Evolutionary conservation across 2,113 vertebrate genomes (phyloP).

Genomic region (Tenrec ecaudatus): DNA sequence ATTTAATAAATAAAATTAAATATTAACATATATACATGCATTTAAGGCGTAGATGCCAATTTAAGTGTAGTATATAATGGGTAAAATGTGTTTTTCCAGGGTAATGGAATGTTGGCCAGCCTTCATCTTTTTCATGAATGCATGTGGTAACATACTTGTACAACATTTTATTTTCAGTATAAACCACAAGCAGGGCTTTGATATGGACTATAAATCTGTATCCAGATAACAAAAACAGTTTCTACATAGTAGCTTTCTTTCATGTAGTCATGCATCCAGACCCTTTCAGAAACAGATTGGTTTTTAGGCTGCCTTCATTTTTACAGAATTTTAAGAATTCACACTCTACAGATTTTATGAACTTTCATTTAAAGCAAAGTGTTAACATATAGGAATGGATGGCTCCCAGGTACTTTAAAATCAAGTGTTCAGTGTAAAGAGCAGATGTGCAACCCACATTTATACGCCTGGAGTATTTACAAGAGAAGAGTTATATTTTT

Average conservation of each 20-base stretch:
- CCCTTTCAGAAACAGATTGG: slow-evolving; percentile 19
- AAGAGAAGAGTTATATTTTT: not conserved
- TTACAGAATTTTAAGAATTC: slow-evolving; percentile 52
- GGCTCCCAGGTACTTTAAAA: slow-evolving; percentile 35
- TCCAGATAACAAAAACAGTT: slow-evolving; percentile 35
- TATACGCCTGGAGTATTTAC: not conserved
- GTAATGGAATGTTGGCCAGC: not conserved
- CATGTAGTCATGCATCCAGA: not conserved
- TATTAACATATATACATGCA: slow-evolving; percentile 34
- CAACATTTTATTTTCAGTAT: not conserved
- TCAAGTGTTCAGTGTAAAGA: not conserved
- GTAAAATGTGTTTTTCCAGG: not conserved
- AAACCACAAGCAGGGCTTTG: not conserved
- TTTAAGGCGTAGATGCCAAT: not conserved
- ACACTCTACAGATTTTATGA: slow-evolving; percentile 11
- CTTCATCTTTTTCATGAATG: not conserved
- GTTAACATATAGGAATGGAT: not conserved
- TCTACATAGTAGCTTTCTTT: not conserved
- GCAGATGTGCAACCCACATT: not conserved
- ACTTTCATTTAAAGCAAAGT: slow-evolving; percentile 16
- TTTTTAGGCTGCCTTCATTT: slow-evolving; percentile 46
- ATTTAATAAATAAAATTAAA: slow-evolving; percentile 48
- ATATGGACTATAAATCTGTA: not conserved
- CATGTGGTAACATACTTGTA: not conserved
- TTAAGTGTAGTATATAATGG: not conserved